These are phyloP conservation scores for Dendropsophus ebraccatus DNA, from an alignment of 2,113 vertebrate species.

Conservation along the genomic window DNA sequence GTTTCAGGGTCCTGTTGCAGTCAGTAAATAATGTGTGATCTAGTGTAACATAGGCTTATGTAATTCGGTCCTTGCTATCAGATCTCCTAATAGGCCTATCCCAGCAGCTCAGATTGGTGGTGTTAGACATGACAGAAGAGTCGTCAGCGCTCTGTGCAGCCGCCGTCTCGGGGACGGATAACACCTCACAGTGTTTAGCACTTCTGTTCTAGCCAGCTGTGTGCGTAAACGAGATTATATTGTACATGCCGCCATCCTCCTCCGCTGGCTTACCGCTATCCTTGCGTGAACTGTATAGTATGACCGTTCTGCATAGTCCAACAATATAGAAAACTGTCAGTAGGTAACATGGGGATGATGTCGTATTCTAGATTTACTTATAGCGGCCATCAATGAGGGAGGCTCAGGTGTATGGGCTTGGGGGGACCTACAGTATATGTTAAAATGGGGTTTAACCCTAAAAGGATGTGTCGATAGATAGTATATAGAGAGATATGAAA, in stretches of 20 bases:
- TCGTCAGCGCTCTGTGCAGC: conserved; percentile 30
- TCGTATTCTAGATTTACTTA: background rate
- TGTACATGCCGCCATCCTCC: background rate
- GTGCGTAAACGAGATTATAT: conserved; percentile 54
- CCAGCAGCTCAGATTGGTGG: conserved; percentile 11
- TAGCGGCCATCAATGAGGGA: background rate
- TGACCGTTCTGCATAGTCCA: background rate
- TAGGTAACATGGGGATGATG: background rate
- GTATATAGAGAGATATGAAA: background rate
- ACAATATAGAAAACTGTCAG: background rate
- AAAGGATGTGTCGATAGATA: too few relatives aligned
- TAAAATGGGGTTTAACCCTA: too few relatives aligned
- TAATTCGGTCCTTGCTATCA: conserved; percentile 18
- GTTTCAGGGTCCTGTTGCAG: background rate
- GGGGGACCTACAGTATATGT: too few relatives aligned
- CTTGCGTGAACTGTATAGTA: background rate
- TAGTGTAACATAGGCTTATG: background rate
- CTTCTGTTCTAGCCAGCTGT: conserved; percentile 53
- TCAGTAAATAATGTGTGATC: background rate
- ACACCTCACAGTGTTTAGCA: conserved; percentile 27
- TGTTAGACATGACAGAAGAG: conserved; percentile 36
- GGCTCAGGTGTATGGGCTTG: background rate
- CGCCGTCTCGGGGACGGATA: conserved; percentile 8
- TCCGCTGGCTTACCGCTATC: background rate
- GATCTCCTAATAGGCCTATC: conserved; percentile 47